phyloP scores from a whole-genome alignment of 2,888 invertebrate genomes.

The Heteromurus nitidus region DNA sequence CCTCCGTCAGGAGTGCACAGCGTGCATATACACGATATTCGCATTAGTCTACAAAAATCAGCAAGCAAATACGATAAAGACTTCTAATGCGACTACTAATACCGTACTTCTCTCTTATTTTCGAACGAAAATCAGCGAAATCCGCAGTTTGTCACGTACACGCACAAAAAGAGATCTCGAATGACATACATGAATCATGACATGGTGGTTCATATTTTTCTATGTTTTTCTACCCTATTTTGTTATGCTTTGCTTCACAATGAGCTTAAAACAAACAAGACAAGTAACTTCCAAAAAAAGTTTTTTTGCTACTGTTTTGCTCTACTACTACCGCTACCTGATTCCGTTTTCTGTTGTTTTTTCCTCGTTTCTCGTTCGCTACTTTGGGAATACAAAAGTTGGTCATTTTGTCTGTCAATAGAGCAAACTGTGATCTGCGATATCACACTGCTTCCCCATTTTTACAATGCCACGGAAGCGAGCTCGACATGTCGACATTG shows the following conservation, averaged over 20 bases:
- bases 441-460: neutral
- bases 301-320: slow-evolving; percentile 14
- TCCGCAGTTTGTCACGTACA: slow-evolving; percentile 43
- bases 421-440: neutral
- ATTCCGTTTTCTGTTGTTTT: slow-evolving; percentile 41
- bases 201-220: slow-evolving; percentile 35
- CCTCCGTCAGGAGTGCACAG: too few relatives aligned
- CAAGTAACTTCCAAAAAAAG: slow-evolving; percentile 9
- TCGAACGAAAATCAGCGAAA: slow-evolving; percentile 21
- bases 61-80: too few relatives aligned
- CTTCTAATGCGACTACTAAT: neutral
- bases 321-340: slow-evolving; percentile 47
- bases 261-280: slow-evolving; percentile 36
- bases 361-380: neutral
- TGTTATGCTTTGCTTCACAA: slow-evolving; percentile 25
- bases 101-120: neutral
- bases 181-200: slow-evolving; percentile 35
- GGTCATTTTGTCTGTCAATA: neutral
- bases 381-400: neutral
- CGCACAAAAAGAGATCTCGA: slow-evolving; percentile 14
- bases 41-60: too few relatives aligned
- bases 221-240: slow-evolving; percentile 7
- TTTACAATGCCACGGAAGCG: neutral
- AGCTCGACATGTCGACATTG: too few relatives aligned
- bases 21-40: too few relatives aligned